Conservation (phyloP, 64 coral and sea anemone species). For the Porites australiensis region DNA sequence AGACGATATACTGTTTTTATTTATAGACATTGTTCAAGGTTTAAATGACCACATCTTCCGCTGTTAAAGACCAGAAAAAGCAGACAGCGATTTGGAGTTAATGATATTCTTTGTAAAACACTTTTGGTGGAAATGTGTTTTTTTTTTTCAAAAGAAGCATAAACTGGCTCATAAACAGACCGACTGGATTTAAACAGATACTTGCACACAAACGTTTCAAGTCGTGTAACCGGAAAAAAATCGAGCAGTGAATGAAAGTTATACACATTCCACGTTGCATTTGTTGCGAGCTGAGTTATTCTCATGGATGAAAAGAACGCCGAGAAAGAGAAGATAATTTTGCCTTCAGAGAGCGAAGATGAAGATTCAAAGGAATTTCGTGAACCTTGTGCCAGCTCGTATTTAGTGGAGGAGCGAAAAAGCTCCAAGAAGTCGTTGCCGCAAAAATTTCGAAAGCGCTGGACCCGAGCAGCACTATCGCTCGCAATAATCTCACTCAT, state of each 20-base stretch:
- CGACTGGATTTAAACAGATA: too few relatives aligned
- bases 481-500: slow-evolving; percentile 39
- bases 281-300: neutral
- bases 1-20: neutral
- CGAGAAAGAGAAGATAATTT: neutral
- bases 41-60: too few relatives aligned
- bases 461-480: slow-evolving; percentile 8
- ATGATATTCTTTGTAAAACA: too few relatives aligned
- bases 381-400: slow-evolving; percentile 14
- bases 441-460: slow-evolving; percentile 30
- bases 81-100: too few relatives aligned
- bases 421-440: neutral
- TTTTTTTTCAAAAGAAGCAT: too few relatives aligned
- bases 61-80: too few relatives aligned
- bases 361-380: neutral
- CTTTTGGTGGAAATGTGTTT: too few relatives aligned
- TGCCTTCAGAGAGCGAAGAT: slow-evolving; percentile 2
- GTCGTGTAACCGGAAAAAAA: neutral
- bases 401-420: slow-evolving; percentile 36
- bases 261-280: neutral
- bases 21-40: neutral
- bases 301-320: slow-evolving; percentile 3
- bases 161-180: too few relatives aligned
- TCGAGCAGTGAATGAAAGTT: neutral
- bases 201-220: neutral